phyloP scores from a whole-genome alignment of 2,113 vertebrate species.

The Lamprotornis superbus region DNA sequence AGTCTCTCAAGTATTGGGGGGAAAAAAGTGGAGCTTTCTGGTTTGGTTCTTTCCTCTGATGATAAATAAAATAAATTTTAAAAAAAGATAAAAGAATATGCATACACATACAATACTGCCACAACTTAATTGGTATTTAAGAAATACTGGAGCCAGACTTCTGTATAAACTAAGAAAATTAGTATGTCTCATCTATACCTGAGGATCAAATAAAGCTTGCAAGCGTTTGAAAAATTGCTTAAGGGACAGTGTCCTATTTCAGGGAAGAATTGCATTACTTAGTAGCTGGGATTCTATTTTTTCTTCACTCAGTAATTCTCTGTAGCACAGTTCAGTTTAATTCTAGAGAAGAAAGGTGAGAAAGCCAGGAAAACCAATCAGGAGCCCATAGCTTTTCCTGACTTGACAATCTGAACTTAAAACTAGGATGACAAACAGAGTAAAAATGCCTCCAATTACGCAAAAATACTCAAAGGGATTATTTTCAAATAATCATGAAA shows the following conservation, averaged over 20 bases:
- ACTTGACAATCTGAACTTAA: background rate
- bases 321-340: background rate
- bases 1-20: background rate
- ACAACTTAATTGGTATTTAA: background rate
- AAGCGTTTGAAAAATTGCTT: background rate
- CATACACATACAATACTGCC: background rate
- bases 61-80: background rate
- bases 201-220: background rate
- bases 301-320: background rate
- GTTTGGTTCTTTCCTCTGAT: background rate
- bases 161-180: background rate
- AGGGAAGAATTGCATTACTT: background rate
- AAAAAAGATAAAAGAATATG: background rate
- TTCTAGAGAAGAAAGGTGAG: background rate
- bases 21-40: background rate
- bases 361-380: background rate
- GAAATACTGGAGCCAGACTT: background rate
- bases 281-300: background rate
- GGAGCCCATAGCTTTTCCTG: background rate
- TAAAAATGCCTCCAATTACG: background rate
- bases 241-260: background rate
- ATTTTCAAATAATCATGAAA: background rate
- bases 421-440: background rate
- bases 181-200: background rate
- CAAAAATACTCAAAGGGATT: background rate